Base-by-base conservation (phyloP, 2,888 invertebrate species). In the Scaptodrosophila latifasciaeformis region DNA sequence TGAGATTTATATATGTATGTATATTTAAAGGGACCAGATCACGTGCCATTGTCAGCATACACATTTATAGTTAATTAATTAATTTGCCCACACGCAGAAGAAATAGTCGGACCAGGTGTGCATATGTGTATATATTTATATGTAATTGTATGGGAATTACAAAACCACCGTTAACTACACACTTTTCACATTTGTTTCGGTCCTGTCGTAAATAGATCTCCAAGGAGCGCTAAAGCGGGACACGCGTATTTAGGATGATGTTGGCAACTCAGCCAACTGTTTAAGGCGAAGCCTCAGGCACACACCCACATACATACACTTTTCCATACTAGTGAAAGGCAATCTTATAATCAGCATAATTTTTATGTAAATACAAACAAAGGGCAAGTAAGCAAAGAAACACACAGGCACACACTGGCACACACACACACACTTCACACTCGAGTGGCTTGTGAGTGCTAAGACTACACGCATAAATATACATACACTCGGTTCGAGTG, bases 321-420 rank as follows among this genome's bases (percentile, higher is more conserved):
- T 10, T 21, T 35, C 40, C 46, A 30, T 47, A 13, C n/a, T 2
- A 49, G 59, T 56, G 42, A 64, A 54, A 54, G 58, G 62, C 72
- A 74, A 69, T 67, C 79, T 72, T 56, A 70, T 75, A 79, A 79
- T 79, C 79, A 76, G 75, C 66, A 79, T 76, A 76, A 75, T 79
- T 79, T 64, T 66, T 66, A 59, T 70, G 70, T 64, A 70, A 67
- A 62, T 64, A 66, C 58, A 68, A 53, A 56, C 58, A 52, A 62
- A 56, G 51, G 54, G 59, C 60, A 55, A 57, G 53, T 34, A 54
- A 65, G 62, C 13, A 1, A 56, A 59, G 53, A 54, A 51, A 46
- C 46, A 50, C 31, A 42, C 37, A 44, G 2, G 17, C 15, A 9
- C 45, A 43, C 24, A 52, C 35, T 19, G 15, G 24, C 15, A 34